Conservation (phyloP, 2,797 vertebrate species). For the Hemitrygon akajei region DNA sequence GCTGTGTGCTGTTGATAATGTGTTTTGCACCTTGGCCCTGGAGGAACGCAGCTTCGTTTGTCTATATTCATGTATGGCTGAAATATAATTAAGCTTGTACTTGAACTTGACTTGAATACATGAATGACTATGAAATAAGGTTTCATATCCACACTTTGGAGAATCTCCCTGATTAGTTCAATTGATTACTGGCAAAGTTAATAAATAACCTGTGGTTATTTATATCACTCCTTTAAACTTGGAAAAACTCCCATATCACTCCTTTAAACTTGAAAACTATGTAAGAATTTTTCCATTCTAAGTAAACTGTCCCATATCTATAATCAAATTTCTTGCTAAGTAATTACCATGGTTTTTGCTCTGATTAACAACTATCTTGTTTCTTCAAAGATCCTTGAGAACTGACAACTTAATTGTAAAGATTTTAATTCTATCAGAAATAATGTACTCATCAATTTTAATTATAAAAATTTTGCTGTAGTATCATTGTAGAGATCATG, state of each 20-base stretch:
- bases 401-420: background rate
- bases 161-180: no score
- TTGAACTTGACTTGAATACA: no score
- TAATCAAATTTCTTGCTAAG: no score
- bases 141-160: no score
- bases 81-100: no score
- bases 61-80: no score
- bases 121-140: no score
- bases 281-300: background rate
- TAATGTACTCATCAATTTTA: background rate
- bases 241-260: background rate
- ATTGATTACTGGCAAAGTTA: background rate
- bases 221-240: no score
- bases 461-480: background rate
- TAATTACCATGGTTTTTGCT: no score
- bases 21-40: no score
- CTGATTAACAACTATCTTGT: background rate
- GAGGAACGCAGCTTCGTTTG: no score
- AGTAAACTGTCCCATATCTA: background rate
- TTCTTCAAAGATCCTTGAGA: background rate
- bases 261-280: background rate
- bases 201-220: background rate
- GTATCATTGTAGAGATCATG: background rate
- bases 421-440: background rate
- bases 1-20: no score